phyloP scores from a whole-genome alignment of 2,888 invertebrate genomes.

The Formica aserva region DNA sequence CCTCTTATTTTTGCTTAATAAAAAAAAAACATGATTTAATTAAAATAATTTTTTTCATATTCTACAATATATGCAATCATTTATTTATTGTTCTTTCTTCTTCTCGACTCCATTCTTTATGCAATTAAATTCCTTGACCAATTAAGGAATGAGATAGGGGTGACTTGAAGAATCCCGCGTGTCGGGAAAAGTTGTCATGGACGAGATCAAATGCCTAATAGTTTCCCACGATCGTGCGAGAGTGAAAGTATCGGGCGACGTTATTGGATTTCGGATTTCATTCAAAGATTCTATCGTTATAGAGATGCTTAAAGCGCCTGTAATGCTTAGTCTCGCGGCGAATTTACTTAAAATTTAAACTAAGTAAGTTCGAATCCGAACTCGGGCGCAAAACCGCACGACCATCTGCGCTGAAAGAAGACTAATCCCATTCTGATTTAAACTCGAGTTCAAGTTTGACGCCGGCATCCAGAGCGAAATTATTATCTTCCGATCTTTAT shows the following conservation, averaged over 20 bases:
- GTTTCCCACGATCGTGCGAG: not conserved
- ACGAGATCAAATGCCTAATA: conserved; percentile 27
- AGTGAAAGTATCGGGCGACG: conserved; percentile 13
- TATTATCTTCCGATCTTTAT: conserved; percentile 38
- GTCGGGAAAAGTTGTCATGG: not conserved
- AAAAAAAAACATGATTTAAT: not conserved
- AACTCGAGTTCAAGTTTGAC: conserved; percentile 54
- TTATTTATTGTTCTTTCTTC: not conserved
- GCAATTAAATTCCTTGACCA: conserved; percentile 6
- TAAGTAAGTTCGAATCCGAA: conserved; percentile 49
- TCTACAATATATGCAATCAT: not conserved
- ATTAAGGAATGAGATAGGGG: not conserved
- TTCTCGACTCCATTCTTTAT: not conserved
- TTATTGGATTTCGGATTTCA: conserved; percentile 34
- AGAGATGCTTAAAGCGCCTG: not conserved
- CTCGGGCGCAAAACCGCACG: conserved; percentile 17
- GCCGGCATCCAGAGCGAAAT: conserved; percentile 43
- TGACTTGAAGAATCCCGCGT: not conserved
- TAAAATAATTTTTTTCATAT: not conserved
- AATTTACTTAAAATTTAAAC: conserved; percentile 63
- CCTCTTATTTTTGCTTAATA: not conserved
- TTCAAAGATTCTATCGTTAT: not conserved
- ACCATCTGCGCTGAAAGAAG: conserved; percentile 57
- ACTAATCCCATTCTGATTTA: conserved; percentile 61
- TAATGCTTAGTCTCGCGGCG: conserved; percentile 26